Percentiles rank a stretch among this genome's conserved stretches.
These are phyloP conservation scores for Macrobrachium nipponense DNA, from an alignment of 1,140 invertebrate genomes.

Conservation along the genomic window DNA sequence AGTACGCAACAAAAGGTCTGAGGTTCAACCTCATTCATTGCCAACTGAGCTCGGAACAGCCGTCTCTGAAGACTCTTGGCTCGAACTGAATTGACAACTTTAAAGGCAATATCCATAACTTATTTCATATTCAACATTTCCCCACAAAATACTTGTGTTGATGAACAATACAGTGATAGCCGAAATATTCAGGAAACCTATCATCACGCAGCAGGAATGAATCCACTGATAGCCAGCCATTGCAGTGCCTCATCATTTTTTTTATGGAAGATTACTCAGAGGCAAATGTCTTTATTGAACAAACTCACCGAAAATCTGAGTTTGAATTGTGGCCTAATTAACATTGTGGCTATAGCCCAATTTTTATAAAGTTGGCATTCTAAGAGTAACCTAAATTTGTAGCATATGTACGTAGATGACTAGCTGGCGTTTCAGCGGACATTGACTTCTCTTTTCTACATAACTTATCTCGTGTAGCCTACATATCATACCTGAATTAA, in stretches of 20 bases:
- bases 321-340: too few species aligned
- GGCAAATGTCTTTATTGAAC: too few species aligned
- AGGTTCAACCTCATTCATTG: conserved; percentile 33
- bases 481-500: too few species aligned
- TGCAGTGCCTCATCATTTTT: conserved; percentile 39
- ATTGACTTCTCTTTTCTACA: too few species aligned
- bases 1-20: conserved; percentile 32
- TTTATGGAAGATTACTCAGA: conserved; percentile 3
- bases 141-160: conserved; percentile 37
- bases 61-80: conserved; percentile 40
- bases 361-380: too few species aligned
- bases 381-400: too few species aligned
- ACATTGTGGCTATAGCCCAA: too few species aligned
- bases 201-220: conserved; percentile 1
- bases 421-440: too few species aligned
- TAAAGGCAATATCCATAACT: conserved; percentile 38
- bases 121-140: conserved; percentile 36
- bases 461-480: too few species aligned
- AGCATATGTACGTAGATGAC: too few species aligned
- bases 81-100: conserved; percentile 37
- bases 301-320: too few species aligned
- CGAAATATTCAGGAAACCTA: conserved; percentile 26
- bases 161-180: conserved; percentile 29
- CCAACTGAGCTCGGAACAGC: conserved; percentile 30
- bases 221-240: conserved; percentile 30